Evolutionary conservation across 2,113 vertebrate genomes (phyloP), one percentile per base, ranked within the genome.

Genomic region (Pachypanchax playfairii): DNA sequence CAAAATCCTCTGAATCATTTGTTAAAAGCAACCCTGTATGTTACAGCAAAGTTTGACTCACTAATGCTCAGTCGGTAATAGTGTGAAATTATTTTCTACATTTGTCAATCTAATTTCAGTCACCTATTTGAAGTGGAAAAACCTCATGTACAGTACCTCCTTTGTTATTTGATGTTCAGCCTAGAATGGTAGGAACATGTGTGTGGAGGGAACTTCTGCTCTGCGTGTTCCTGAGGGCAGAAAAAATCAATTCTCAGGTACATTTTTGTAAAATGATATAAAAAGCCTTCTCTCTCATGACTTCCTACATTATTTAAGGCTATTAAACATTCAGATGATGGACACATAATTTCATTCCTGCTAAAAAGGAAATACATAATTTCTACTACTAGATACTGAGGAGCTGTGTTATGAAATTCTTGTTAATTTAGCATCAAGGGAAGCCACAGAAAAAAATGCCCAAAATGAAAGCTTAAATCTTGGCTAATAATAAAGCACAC

Each of bases 251-350:
- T 62, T n/a, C 5, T 24, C 13, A 0, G 46, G 28, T 38, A 58
- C 47, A 49, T 75, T 73, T 70, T 65, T 29, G 58, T 70, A 59
- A 51, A 24, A 14, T 66, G 41, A 51, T 42, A 18, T 21, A 43
- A 22, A 39, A 60, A 70, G 21, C 5, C 31, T 58, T 70, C 33
- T 26, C 9, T 33, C 59, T 57, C 71, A 56, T 79, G 70, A 68
- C 77, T 72, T 39, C 39, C 13, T 77, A 33, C 66, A 87, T 78
- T 46, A 80, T 75, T 71, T 48, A 78, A 63, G 28, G 58, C 28
- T 53, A 75, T 66, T 64, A 52, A 48, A 75, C 43, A 68, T 74
- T 62, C 29, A 63, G 39, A 60, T 74, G 56, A 85, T 35, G 28
- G 64, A 75, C 57, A 78, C 21, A 63, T 77, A 3, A 83, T 78